Conservation (phyloP, 2,113 vertebrate genomes). For the Cheilinus undulatus region DNA sequence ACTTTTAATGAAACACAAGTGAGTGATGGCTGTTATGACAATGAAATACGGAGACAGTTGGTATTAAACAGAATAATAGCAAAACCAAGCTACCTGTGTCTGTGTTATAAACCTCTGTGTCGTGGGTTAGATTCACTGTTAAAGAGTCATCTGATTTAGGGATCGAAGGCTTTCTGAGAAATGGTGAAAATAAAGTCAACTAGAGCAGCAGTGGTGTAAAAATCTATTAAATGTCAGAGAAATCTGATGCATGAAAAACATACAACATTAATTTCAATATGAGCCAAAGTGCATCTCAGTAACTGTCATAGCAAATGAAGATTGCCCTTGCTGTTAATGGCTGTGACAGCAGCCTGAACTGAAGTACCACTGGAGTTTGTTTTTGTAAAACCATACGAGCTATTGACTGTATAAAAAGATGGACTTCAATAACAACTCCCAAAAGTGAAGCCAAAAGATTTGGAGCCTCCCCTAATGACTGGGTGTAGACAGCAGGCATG, state of each 20-base stretch:
- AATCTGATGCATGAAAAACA: background rate
- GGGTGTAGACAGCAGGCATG: too few species aligned
- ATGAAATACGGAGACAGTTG: slow-evolving; percentile 31
- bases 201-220: slow-evolving; percentile 32
- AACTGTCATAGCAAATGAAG: too few species aligned
- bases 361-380: too few species aligned
- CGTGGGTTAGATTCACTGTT: slow-evolving; percentile 75
- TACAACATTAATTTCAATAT: background rate
- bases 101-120: slow-evolving; percentile 70
- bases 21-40: slow-evolving; percentile 2
- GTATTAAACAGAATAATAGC: slow-evolving; percentile 42
- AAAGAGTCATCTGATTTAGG: slow-evolving; percentile 82
- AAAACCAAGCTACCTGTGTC: slow-evolving; percentile 76
- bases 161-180: slow-evolving; percentile 85
- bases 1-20: background rate
- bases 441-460: too few species aligned
- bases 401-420: too few species aligned
- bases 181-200: slow-evolving; percentile 76
- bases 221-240: background rate
- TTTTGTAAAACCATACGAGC: too few species aligned
- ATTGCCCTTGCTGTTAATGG: too few species aligned
- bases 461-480: too few species aligned
- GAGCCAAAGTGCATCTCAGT: background rate
- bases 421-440: too few species aligned
- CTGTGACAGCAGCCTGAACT: too few species aligned